phyloP scores from a whole-genome alignment of 2,113 vertebrate species.

The Hylia prasina region DNA sequence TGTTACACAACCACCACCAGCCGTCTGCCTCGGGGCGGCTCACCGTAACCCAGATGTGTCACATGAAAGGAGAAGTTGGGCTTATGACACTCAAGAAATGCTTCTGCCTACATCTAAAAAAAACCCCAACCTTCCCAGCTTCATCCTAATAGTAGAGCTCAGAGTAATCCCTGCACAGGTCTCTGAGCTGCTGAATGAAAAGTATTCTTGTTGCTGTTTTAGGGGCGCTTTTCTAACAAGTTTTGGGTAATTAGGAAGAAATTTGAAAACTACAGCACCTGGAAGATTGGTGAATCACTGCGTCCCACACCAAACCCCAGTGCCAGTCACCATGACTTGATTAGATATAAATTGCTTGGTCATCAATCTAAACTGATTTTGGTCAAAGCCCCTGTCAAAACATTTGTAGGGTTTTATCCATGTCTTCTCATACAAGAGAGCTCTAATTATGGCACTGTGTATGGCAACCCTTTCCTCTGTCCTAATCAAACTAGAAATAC shows the following conservation, averaged over 20 bases:
- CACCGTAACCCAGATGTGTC: constrained; percentile 56
- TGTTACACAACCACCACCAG: neutral
- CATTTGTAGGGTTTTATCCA: neutral
- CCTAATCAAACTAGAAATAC: neutral
- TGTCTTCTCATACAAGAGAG: neutral
- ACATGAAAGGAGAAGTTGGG: constrained; percentile 13
- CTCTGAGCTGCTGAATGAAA: neutral
- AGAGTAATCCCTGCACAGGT: neutral
- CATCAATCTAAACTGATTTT: neutral
- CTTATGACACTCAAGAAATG: neutral
- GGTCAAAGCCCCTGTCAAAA: neutral
- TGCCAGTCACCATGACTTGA: neutral
- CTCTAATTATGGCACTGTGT: neutral
- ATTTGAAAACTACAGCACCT: neutral
- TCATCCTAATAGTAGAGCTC: neutral
- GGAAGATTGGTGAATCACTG: neutral
- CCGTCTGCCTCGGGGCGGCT: neutral
- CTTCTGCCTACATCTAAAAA: neutral
- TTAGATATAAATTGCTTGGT: neutral
- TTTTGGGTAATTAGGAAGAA: neutral
- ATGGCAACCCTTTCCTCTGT: neutral
- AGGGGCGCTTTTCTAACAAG: neutral
- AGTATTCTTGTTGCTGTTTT: neutral
- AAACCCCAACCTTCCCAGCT: neutral
- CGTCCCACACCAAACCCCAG: neutral